A percentile compares a stretch with the other conserved stretches of the same genome.
These are phyloP conservation scores for Acanthacorydalis orientalis DNA, from an alignment of 2,888 invertebrate species.

Conservation along the genomic window DNA sequence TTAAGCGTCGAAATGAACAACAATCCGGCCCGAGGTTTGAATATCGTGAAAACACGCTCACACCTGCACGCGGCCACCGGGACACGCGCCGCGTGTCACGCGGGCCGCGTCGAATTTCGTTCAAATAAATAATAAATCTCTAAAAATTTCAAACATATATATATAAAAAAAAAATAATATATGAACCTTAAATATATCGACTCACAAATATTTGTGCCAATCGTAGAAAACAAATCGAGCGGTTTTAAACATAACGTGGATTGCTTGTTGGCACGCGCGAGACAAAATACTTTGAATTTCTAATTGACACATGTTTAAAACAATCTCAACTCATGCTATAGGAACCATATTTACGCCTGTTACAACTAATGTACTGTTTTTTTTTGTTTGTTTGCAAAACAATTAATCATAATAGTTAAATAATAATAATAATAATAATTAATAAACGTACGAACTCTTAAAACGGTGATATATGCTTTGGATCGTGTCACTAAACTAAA, in stretches of 20 bases:
- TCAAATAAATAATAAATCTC: too few species aligned
- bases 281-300: slow-evolving; percentile 13
- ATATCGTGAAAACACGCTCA: too few species aligned
- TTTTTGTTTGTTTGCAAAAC: not conserved
- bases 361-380: slow-evolving; percentile 1
- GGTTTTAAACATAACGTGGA: not conserved
- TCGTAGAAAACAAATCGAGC: not conserved
- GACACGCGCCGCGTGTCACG: too few species aligned
- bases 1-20: too few species aligned
- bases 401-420: not conserved
- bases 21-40: too few species aligned
- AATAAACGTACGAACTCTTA: not conserved
- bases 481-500: slow-evolving; percentile 6
- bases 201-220: slow-evolving; percentile 1
- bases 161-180: too few species aligned
- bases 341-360: slow-evolving; percentile 12
- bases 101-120: too few species aligned
- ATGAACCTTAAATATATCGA: too few species aligned
- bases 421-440: not conserved
- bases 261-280: not conserved
- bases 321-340: slow-evolving; percentile 13
- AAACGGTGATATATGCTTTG: slow-evolving; percentile 4
- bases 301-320: slow-evolving; percentile 19
- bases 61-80: too few species aligned
- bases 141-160: too few species aligned